phyloP scores from a whole-genome alignment of 2,113 vertebrate species.

The Vicugna pacos region DNA sequence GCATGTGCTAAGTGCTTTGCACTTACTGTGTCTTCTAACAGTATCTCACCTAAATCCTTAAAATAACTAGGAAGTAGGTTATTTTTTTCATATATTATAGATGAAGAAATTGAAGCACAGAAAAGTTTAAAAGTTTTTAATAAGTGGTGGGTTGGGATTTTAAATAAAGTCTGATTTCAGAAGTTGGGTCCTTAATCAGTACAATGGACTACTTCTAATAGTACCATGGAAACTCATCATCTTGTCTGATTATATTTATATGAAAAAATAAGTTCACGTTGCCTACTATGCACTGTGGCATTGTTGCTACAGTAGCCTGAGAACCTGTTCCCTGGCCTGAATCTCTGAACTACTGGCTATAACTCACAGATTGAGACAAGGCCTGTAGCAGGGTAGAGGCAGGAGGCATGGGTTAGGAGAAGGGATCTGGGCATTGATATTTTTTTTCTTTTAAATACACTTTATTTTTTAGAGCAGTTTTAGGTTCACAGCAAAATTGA shows the following conservation, averaged over 20 bases:
- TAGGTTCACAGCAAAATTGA: not conserved
- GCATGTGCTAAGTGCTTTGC: not conserved
- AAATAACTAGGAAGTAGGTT: slow-evolving; percentile 11
- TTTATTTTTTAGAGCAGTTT: not conserved
- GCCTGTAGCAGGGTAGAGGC: not conserved
- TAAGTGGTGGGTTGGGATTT: slow-evolving; percentile 14
- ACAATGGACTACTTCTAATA: slow-evolving; percentile 33
- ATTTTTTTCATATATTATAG: not conserved
- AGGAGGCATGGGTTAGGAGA: not conserved
- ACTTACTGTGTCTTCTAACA: not conserved
- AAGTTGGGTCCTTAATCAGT: not conserved
- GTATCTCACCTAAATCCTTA: not conserved
- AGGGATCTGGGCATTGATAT: not conserved
- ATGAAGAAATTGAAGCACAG: slow-evolving; percentile 22
- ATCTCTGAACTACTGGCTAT: not conserved
- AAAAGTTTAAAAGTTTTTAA: slow-evolving; percentile 40
- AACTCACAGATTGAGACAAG: not conserved
- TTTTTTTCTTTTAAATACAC: not conserved
- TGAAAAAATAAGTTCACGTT: not conserved
- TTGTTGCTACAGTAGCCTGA: not conserved
- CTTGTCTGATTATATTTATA: not conserved
- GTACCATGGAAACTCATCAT: not conserved
- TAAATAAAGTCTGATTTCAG: not conserved
- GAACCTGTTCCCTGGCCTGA: not conserved
- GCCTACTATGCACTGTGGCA: not conserved